Base-by-base conservation (phyloP, 2,888 invertebrate species). In the Ectropis crepuscularia region DNA sequence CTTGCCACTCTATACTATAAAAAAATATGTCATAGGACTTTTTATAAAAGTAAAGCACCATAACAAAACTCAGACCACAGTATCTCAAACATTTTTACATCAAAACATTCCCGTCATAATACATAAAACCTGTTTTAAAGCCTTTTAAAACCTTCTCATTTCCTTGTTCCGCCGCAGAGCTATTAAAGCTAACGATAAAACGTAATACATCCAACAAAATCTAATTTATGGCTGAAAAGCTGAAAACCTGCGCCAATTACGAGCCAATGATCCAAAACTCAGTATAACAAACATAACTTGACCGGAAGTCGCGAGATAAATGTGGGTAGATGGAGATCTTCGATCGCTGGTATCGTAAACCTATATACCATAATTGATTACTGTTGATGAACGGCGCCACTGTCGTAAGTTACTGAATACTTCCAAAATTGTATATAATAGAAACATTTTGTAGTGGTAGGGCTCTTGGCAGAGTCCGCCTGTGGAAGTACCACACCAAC, bases 91-190 rank as follows among this genome's bases (percentile, higher is more conserved):
- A 43, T 53, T 50, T 55, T 59, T 53, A 54, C 50, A 53, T 41
- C 53, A 11, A 7, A 57, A 53, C 42, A 47, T 11, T 47, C 57
- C 36, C 53, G 9, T 7, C 47, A 57, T 42, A 57, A 63, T 53
- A 43, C 59, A 60, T 64, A 60, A 63, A 54, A 59, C 43, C 50
- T 39, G 47, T 45, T 62, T 62, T 57, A 59, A 65, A 61, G 45
- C 53, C 65, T 63, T 55, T 63, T 67, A 63, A 70, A 68, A 60
- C 63, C 66, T 53, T 50, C 66, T 68, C 64, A 67, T 67, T 70
- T 70, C 67, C 70, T 61, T 55, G 54, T 67, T 63, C 63, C 61
- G 51, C 57, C 62, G 42, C 54, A 58, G 28, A 41, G 50, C 63
- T 59, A 65, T 70, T 60, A 68, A 63, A 68, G 61, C 61, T 41